phyloP scores from a whole-genome alignment of 1,140 invertebrate genomes.

The Calliphora vicina region DNA sequence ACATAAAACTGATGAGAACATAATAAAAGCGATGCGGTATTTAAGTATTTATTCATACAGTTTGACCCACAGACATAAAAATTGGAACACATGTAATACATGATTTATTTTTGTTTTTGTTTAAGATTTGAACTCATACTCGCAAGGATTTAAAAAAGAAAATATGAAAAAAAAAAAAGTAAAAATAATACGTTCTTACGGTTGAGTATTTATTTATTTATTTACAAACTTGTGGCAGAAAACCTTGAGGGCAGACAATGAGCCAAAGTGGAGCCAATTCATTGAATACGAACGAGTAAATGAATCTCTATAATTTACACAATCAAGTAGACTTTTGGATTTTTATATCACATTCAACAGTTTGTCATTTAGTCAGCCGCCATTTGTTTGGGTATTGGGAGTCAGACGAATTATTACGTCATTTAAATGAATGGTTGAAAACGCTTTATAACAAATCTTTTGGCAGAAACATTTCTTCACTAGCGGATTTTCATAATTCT shows the following conservation, averaged over 20 bases:
- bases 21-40: too few relatives aligned
- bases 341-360: background rate
- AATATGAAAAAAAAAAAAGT: background rate
- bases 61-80: slow-evolving; percentile 23
- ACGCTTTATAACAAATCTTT: background rate
- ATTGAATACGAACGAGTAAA: background rate
- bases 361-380: background rate
- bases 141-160: background rate
- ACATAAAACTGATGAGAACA: too few relatives aligned
- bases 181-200: background rate
- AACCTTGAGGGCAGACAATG: slow-evolving; percentile 18
- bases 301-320: slow-evolving; percentile 15
- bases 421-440: slow-evolving; percentile 2
- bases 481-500: background rate
- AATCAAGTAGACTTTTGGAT: background rate
- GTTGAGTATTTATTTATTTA: background rate
- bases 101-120: background rate
- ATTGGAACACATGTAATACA: slow-evolving; percentile 27
- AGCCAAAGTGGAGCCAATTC: slow-evolving; percentile 30
- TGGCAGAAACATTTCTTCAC: background rate
- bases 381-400: background rate
- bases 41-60: too few relatives aligned
- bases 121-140: background rate
- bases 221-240: too few relatives aligned
- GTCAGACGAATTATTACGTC: background rate